Conservation (phyloP, 1,140 invertebrate species). For the Lordiphosa collinella region DNA sequence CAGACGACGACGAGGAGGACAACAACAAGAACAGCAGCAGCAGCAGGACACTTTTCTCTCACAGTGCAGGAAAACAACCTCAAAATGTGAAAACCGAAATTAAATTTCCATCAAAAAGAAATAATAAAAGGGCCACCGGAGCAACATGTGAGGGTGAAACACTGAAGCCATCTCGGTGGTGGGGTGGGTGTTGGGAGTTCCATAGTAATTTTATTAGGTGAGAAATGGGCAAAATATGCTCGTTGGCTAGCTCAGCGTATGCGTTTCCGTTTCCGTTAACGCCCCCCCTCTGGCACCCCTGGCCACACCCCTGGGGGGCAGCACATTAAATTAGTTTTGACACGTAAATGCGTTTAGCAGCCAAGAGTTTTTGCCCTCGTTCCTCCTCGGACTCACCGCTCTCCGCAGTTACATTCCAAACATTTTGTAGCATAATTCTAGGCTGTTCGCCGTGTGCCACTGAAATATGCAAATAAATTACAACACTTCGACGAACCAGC, state of each 20-base stretch:
- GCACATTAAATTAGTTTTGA: conserved; percentile 71
- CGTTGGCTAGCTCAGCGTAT: conserved; percentile 32
- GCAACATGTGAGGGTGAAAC: conserved; percentile 41
- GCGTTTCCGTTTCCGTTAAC: conserved; percentile 48
- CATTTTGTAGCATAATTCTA: conserved; percentile 70
- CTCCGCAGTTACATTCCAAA: conserved; percentile 35
- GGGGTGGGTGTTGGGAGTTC: conserved; percentile 7
- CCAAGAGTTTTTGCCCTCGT: conserved; percentile 18
- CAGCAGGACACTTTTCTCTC: conserved; percentile 9
- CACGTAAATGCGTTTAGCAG: conserved; percentile 71
- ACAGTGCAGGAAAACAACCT: conserved; percentile 40
- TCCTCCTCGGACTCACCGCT: neutral
- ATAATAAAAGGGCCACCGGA: conserved; percentile 11
- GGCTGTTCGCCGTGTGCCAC: conserved; percentile 41
- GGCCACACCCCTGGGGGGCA: neutral
- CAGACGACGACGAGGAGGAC: no score
- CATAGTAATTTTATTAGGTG: conserved; percentile 76
- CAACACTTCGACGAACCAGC: conserved; percentile 11
- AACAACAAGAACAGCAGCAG: neutral
- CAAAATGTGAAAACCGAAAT: conserved; percentile 73
- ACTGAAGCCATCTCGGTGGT: neutral
- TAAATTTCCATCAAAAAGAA: conserved; percentile 68
- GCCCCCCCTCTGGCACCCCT: neutral
- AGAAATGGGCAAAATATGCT: conserved; percentile 68
- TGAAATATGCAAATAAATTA: conserved; percentile 69